These are phyloP conservation scores for Botia almorhae DNA, from an alignment of 2,797 vertebrate genomes.

Conservation along the genomic window DNA sequence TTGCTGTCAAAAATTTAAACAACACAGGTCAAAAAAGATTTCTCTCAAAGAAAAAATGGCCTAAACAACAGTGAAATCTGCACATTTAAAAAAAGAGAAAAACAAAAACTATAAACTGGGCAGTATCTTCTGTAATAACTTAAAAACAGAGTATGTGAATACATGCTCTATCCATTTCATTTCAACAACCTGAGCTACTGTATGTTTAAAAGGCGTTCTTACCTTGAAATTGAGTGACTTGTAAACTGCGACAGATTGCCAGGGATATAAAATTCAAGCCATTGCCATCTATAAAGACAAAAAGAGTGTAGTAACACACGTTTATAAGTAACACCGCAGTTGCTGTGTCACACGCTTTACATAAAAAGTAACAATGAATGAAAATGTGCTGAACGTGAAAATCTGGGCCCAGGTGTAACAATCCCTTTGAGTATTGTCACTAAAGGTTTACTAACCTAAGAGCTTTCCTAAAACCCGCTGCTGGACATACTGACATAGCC, in stretches of 20 bases:
- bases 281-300: slow-evolving; percentile 26
- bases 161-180: background rate
- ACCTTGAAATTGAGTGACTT: background rate
- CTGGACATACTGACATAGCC: background rate
- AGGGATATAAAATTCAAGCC: background rate
- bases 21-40: background rate
- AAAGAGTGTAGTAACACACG: background rate
- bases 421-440: too few relatives aligned
- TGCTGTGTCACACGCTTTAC: background rate
- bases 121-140: background rate
- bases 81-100: background rate
- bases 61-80: background rate
- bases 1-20: background rate
- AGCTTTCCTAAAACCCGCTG: too few relatives aligned
- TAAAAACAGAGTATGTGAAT: background rate
- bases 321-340: background rate
- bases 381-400: background rate
- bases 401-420: background rate
- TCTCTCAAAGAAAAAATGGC: too few relatives aligned
- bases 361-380: background rate
- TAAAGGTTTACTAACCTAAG: too few relatives aligned
- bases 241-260: background rate
- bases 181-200: background rate
- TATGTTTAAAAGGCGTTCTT: background rate
- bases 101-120: background rate